Evolutionary conservation across 1,140 invertebrate genomes (phyloP).

Genomic region (Cyrtorhinus lividipennis): DNA sequence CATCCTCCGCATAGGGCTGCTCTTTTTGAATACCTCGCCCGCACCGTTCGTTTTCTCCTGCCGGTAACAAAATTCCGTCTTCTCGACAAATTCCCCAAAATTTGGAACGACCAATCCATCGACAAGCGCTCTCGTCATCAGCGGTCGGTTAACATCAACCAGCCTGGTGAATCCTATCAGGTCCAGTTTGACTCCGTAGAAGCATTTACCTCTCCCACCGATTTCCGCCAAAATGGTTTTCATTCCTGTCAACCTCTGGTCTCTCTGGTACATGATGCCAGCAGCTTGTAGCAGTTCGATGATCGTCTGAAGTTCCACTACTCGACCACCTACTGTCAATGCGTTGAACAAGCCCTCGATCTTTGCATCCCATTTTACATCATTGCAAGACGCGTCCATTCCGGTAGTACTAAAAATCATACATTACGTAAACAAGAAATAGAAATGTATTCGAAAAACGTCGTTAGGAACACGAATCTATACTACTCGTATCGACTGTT

Average conservation of each 20-base stretch:
- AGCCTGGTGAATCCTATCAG: neutral
- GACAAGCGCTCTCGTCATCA: neutral
- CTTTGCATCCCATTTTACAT: neutral
- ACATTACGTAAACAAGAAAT: too few relatives aligned
- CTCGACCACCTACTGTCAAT: neutral
- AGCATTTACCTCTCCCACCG: neutral
- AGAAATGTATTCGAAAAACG: too few relatives aligned
- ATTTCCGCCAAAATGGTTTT: neutral
- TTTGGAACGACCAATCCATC: neutral
- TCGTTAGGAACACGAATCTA: too few relatives aligned
- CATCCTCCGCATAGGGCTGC: neutral
- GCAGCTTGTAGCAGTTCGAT: neutral
- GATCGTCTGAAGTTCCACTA: neutral
- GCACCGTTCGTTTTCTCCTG: neutral
- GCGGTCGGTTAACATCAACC: neutral
- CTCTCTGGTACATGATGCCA: neutral
- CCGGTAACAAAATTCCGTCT: neutral
- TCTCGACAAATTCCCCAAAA: neutral
- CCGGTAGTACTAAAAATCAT: too few relatives aligned
- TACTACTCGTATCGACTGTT: too few relatives aligned
- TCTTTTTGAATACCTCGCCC: neutral
- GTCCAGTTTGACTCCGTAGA: neutral
- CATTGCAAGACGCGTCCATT: too few relatives aligned
- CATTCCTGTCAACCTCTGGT: neutral
- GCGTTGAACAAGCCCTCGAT: neutral